Conservation (phyloP, 2,797 vertebrate species). For the Ctenosaura bakeri region DNA sequence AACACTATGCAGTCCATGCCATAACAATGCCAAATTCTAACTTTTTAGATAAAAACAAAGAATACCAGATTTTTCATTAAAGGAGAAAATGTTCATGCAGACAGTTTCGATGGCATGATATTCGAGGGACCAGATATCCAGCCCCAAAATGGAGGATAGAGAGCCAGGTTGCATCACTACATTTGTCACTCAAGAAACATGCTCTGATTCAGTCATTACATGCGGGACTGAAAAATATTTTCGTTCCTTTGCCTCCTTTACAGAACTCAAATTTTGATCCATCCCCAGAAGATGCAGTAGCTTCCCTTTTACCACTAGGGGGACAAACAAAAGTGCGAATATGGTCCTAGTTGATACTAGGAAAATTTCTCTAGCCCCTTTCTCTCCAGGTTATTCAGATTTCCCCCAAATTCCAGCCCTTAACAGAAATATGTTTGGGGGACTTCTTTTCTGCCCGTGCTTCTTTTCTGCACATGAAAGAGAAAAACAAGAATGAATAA, state of each 20-base stretch:
- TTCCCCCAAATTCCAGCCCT: not conserved
- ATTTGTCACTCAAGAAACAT: not conserved
- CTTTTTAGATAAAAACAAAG: not conserved
- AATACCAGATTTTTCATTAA: not conserved
- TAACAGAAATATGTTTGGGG: slow-evolving; percentile 50
- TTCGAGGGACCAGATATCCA: not conserved
- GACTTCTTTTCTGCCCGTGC: slow-evolving; percentile 52
- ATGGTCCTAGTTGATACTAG: slow-evolving; percentile 2
- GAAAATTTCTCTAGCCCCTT: slow-evolving; percentile 2
- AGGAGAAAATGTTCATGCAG: not conserved
- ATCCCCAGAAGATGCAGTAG: not conserved
- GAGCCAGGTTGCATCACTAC: not conserved
- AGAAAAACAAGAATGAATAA: slow-evolving; percentile 57
- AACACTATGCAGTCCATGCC: not conserved
- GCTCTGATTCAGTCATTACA: not conserved
- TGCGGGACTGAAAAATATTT: not conserved
- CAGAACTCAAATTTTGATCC: not conserved
- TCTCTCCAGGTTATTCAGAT: not conserved
- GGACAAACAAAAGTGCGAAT: slow-evolving; percentile 26
- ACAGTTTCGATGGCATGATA: not conserved
- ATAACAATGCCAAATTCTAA: not conserved
- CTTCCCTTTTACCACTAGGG: slow-evolving; percentile 37
- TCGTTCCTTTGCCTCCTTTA: not conserved
- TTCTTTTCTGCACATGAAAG: fast-evolving
- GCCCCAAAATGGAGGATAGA: not conserved